Conservation (phyloP, 2,888 invertebrate species). For the Drosophila atroscutellata region DNA sequence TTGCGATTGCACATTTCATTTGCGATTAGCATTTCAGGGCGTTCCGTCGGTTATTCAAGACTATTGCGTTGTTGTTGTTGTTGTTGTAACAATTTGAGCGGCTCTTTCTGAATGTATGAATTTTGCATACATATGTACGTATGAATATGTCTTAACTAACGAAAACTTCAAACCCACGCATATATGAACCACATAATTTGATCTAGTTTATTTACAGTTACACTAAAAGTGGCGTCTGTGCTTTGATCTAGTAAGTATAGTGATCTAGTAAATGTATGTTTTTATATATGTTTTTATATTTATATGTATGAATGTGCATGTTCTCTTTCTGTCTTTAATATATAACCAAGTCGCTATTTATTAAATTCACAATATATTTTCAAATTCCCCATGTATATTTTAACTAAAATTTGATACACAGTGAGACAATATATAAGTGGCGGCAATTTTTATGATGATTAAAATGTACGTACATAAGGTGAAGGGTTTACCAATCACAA, state of each 20-base stretch:
- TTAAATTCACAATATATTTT: not conserved
- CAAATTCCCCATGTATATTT: not conserved
- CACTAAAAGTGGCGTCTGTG: not conserved
- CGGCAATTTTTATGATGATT: not conserved
- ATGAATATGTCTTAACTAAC: not conserved
- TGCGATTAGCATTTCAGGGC: conserved; percentile 17
- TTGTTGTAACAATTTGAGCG: conserved; percentile 1
- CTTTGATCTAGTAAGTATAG: conserved; percentile 2
- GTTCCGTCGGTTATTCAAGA: conserved; percentile 10
- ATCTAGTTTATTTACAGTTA: conserved; percentile 1
- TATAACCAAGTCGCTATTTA: not conserved
- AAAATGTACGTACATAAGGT: not conserved
- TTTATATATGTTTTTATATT: not conserved
- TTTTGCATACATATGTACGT: conserved; percentile 1
- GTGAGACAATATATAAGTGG: not conserved
- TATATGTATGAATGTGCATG: not conserved
- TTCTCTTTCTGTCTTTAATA: not conserved
- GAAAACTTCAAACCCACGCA: not conserved
- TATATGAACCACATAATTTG: not conserved
- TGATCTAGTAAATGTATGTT: not conserved
- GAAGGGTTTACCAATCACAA: not conserved
- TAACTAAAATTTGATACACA: conserved; percentile 1
- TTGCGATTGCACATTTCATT: conserved; percentile 27
- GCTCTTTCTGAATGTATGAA: conserved; percentile 1
- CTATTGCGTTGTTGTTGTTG: not conserved